These are phyloP conservation scores for Exocentrus adspersus DNA, from an alignment of 2,888 invertebrate species.

Conservation along the genomic window DNA sequence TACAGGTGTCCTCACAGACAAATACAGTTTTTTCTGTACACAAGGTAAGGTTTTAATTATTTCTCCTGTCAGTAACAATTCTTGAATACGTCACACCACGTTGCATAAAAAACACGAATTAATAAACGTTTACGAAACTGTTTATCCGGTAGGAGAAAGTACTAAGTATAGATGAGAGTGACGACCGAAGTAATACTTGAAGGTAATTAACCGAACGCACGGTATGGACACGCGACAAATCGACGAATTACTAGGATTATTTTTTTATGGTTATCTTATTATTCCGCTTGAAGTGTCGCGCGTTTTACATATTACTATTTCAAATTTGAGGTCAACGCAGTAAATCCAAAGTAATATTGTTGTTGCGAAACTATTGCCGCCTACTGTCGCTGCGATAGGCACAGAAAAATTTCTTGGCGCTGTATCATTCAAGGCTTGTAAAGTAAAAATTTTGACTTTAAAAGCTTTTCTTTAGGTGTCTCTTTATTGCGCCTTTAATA, in stretches of 20 bases:
- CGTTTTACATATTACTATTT: conserved; percentile 10
- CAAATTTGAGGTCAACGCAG: conserved; percentile 15
- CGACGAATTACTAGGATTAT: conserved; percentile 30
- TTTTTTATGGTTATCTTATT: conserved; percentile 26
- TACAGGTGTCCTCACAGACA: conserved; percentile 84
- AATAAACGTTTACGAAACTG: conserved; percentile 19
- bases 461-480: too few relatives aligned
- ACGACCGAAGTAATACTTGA: conserved; percentile 22
- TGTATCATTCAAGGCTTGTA: too few relatives aligned
- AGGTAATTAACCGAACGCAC: conserved; percentile 23
- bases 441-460: too few relatives aligned
- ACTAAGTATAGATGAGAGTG: conserved; percentile 34
- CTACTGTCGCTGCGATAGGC: too few relatives aligned
- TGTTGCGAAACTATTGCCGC: neutral
- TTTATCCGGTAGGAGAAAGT: conserved; percentile 40
- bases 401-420: too few relatives aligned
- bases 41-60: too few relatives aligned
- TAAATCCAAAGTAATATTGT: conserved; percentile 17
- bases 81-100: too few relatives aligned
- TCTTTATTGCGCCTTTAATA: too few relatives aligned
- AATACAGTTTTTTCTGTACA: conserved; percentile 85
- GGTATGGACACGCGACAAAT: conserved; percentile 12
- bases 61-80: too few relatives aligned
- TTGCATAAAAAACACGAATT: neutral
- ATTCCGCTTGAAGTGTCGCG: conserved; percentile 30